phyloP scores from a whole-genome alignment of 1,140 invertebrate genomes.

The Condylostylus longicornis region DNA sequence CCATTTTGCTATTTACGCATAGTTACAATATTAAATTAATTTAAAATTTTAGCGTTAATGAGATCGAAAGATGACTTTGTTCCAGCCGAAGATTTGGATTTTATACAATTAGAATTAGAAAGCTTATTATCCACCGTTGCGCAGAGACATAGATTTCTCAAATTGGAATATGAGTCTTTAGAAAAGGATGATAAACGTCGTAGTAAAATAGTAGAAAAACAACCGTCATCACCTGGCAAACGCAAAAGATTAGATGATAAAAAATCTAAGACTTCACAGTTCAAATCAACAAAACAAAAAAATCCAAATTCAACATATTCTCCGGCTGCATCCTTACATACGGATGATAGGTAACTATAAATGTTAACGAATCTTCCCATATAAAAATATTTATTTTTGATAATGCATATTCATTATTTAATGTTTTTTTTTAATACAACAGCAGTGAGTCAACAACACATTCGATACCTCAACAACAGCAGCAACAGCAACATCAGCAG shows the following conservation, averaged over 20 bases:
- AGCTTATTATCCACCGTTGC: slow-evolving; percentile 66
- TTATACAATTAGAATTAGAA: slow-evolving; percentile 76
- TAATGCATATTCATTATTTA: too few species aligned
- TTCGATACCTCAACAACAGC: background rate
- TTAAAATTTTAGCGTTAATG: too few species aligned
- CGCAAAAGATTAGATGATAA: slow-evolving; percentile 39
- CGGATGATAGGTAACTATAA: slow-evolving; percentile 34
- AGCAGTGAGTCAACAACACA: too few species aligned
- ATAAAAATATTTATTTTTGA: too few species aligned
- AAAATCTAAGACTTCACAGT: slow-evolving; percentile 38
- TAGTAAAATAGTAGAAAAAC: slow-evolving; percentile 29
- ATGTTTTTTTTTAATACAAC: too few species aligned
- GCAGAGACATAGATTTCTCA: slow-evolving; percentile 55
- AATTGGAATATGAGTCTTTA: slow-evolving; percentile 56
- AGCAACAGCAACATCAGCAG: background rate
- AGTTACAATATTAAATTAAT: too few species aligned
- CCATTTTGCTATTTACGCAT: too few species aligned
- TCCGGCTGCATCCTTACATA: slow-evolving; percentile 19
- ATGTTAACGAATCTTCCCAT: too few species aligned
- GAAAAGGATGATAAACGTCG: slow-evolving; percentile 50
- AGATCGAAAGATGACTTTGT: slow-evolving; percentile 46
- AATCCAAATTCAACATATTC: slow-evolving; percentile 23
- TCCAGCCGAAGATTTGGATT: slow-evolving; percentile 69
- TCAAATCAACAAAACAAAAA: slow-evolving; percentile 40
- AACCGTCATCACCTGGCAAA: slow-evolving; percentile 30